Evolutionary conservation across 2,797 vertebrate genomes (phyloP).

Genomic region (Telmatherina bonti): DNA sequence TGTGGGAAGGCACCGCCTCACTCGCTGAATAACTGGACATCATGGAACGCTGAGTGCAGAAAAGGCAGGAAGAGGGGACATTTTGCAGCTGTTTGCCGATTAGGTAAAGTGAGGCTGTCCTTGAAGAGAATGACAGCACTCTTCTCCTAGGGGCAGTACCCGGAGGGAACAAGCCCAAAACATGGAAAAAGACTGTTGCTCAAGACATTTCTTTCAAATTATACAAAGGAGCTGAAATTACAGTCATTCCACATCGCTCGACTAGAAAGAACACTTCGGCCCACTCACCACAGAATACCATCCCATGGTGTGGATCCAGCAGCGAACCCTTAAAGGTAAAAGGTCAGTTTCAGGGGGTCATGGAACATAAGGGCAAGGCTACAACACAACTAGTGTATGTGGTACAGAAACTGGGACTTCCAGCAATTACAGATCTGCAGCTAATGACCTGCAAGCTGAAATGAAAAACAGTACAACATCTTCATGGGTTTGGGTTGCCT

Average conservation of each 20-base stretch:
- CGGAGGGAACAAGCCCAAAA: background rate
- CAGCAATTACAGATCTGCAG: background rate
- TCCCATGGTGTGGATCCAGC: background rate
- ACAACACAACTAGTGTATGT: conserved; percentile 3
- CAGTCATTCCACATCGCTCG: conserved; percentile 1
- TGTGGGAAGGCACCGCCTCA: conserved; percentile 3
- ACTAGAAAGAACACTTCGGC: background rate
- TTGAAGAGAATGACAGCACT: too few species aligned
- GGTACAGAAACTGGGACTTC: background rate
- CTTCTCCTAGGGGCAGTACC: too few species aligned
- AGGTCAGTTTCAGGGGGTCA: conserved; percentile 4
- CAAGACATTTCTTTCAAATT: background rate
- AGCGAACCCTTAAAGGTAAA: background rate
- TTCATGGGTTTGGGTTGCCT: too few species aligned
- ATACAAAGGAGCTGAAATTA: background rate
- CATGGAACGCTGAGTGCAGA: background rate
- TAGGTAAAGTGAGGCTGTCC: too few species aligned
- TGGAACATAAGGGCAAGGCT: background rate
- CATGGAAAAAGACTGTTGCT: background rate
- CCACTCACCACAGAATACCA: conserved; percentile 2
- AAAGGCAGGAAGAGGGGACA: conserved; percentile 15
- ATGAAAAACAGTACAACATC: too few species aligned
- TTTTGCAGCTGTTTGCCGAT: background rate
- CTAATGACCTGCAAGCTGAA: background rate
- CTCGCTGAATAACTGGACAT: too few species aligned